phyloP scores from a whole-genome alignment of 2,888 invertebrate genomes.

The Drosophila borealis region DNA sequence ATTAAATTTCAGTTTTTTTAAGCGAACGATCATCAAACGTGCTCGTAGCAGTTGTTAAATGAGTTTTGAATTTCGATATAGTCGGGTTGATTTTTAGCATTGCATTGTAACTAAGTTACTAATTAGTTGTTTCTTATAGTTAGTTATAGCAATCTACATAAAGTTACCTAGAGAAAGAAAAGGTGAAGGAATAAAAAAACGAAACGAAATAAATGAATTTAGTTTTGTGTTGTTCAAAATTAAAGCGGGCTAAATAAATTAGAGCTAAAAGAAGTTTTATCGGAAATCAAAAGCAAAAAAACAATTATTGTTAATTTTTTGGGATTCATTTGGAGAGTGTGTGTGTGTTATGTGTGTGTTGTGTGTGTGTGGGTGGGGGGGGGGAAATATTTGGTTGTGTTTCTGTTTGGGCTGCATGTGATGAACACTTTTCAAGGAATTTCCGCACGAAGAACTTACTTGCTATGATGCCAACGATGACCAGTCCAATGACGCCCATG shows the following conservation, averaged over 20 bases:
- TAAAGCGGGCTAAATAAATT: constrained; percentile 32
- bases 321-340: constrained; percentile 25
- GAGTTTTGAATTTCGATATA: constrained; percentile 39
- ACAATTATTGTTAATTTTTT: constrained; percentile 11
- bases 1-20: constrained; percentile 20
- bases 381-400: constrained; percentile 14
- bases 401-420: constrained; percentile 28
- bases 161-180: constrained; percentile 84
- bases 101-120: constrained; percentile 74
- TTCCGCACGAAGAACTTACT: constrained; percentile 88
- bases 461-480: constrained; percentile 94
- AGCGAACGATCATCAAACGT: constrained; percentile 70
- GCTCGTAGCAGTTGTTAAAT: constrained; percentile 54
- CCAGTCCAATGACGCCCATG: constrained; percentile 93
- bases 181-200: constrained; percentile 59
- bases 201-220: constrained; percentile 59
- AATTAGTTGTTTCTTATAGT: constrained; percentile 52
- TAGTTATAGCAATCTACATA: constrained; percentile 84
- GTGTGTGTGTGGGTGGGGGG: constrained; percentile 24
- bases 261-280: constrained; percentile 25
- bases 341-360: constrained; percentile 5
- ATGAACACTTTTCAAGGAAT: constrained; percentile 22
- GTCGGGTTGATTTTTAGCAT: constrained; percentile 56
- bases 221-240: constrained; percentile 46
- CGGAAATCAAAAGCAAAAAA: constrained; percentile 45